Percentiles rank a stretch among this genome's conserved stretches.
Evolutionary conservation across 2,113 vertebrate species (phyloP).

Genomic region (Amphiprion percula): DNA sequence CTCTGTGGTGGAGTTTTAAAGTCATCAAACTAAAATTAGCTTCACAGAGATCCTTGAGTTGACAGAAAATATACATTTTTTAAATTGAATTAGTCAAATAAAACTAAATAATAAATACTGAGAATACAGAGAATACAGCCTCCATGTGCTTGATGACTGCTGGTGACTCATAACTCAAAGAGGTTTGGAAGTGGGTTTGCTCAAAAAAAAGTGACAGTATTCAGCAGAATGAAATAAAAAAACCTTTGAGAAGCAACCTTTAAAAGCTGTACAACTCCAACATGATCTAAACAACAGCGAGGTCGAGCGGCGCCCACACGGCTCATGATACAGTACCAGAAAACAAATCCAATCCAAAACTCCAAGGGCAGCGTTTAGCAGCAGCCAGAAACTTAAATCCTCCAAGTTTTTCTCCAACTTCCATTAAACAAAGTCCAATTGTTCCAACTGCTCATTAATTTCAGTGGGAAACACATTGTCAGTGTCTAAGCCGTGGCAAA

Average conservation of each 20-base stretch:
- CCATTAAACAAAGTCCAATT: constrained; percentile 58
- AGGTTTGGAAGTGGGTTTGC: background rate
- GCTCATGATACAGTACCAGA: background rate
- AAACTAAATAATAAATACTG: too few relatives aligned
- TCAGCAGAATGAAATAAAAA: background rate
- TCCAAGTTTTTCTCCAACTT: background rate
- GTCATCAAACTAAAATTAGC: too few relatives aligned
- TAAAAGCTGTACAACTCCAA: background rate
- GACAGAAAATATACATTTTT: too few relatives aligned
- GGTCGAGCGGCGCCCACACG: background rate
- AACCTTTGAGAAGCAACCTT: background rate
- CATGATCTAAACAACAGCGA: background rate
- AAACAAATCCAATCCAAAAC: background rate
- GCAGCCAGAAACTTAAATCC: background rate
- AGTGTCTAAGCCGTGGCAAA: constrained; percentile 53
- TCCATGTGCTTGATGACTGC: background rate
- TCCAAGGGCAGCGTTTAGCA: constrained; percentile 4
- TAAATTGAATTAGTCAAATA: too few relatives aligned
- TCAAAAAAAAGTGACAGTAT: background rate
- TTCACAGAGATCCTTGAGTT: too few relatives aligned
- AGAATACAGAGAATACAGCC: background rate
- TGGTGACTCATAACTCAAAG: background rate
- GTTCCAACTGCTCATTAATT: constrained; percentile 58
- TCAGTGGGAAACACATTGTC: constrained; percentile 47
- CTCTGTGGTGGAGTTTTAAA: too few relatives aligned